phyloP scores from a whole-genome alignment of 2,797 vertebrate species.

The Macrochelys suwanniensis region DNA sequence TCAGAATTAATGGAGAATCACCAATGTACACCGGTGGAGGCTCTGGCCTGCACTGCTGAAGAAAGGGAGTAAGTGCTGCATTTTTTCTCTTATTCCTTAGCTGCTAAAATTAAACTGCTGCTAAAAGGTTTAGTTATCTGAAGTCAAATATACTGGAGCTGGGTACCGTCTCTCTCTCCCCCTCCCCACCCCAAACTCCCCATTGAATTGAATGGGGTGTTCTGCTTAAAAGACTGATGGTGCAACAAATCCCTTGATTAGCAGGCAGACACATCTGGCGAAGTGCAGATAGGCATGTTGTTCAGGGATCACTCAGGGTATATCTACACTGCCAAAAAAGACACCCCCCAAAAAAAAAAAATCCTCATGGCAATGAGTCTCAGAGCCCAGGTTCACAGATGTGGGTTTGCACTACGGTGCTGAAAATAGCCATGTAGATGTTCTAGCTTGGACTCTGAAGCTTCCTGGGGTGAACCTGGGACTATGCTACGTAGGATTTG shows the following conservation, averaged over 20 bases:
- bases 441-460: neutral
- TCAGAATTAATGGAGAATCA: accelerated
- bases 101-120: neutral
- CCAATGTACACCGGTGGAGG: accelerated
- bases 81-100: accelerated
- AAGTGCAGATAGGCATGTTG: neutral
- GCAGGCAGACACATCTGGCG: neutral
- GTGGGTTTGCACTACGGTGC: too few species aligned
- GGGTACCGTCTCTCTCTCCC: neutral
- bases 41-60: neutral
- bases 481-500: neutral
- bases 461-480: neutral
- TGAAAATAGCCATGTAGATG: neutral
- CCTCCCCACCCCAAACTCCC: neutral
- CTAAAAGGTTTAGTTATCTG: neutral
- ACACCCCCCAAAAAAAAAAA: too few species aligned
- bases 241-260: neutral
- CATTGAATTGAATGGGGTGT: neutral
- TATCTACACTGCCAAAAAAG: too few species aligned
- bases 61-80: accelerated
- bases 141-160: neutral
- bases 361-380: neutral
- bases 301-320: too few species aligned
- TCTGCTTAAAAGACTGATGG: neutral
- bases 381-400: neutral